Conservation (phyloP, 2,888 invertebrate genomes). For the Helleia helle region DNA sequence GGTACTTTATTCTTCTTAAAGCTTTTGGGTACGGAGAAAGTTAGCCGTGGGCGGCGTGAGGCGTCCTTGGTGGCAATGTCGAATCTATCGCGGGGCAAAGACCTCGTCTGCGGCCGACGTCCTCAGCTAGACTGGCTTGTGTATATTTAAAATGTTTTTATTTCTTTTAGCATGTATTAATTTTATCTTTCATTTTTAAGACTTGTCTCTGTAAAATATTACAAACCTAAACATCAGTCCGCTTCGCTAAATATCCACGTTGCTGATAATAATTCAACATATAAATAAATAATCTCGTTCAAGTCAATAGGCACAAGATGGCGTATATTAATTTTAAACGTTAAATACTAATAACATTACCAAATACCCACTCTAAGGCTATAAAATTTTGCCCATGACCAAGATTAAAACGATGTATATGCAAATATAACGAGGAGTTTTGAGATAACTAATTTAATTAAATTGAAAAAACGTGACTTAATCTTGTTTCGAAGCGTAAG, state of each 20-base stretch:
- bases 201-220: no score
- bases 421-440: slow-evolving; percentile 1
- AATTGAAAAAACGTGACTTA: slow-evolving; percentile 2
- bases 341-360: background rate
- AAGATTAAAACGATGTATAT: background rate
- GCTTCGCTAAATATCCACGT: no score
- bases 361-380: background rate
- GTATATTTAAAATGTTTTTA: slow-evolving; percentile 5
- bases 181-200: no score
- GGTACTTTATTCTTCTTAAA: background rate
- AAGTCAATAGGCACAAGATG: no score
- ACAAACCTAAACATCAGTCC: no score
- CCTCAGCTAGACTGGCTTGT: background rate
- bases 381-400: background rate
- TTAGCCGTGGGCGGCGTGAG: slow-evolving; percentile 5
- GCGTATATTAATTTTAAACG: no score
- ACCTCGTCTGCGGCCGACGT: slow-evolving; percentile 3
- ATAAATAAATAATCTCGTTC: no score
- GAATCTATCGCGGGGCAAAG: slow-evolving; percentile 1
- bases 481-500: slow-evolving; percentile 2
- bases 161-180: background rate
- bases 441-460: slow-evolving; percentile 4
- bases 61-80: slow-evolving; percentile 8
- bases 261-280: no score
- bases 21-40: slow-evolving; percentile 4